A percentile compares a stretch with the other conserved stretches of the same genome.
phyloP scores from a whole-genome alignment of 1,140 invertebrate genomes.

The Holcopasites calliopsidis region DNA sequence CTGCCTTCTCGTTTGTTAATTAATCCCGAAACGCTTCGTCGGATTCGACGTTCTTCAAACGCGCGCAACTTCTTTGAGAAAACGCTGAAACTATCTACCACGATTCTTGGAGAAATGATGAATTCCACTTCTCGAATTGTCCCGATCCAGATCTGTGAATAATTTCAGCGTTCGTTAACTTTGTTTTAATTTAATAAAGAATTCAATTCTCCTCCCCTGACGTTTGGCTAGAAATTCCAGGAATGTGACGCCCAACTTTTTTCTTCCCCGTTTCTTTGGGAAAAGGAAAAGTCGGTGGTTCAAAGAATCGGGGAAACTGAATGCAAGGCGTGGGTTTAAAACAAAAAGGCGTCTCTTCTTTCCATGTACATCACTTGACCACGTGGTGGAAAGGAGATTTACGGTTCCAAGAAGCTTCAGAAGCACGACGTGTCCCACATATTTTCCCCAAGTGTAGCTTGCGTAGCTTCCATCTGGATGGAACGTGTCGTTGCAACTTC shows the following conservation, averaged over 20 bases:
- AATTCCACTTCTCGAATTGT: no score
- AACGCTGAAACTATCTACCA: background rate
- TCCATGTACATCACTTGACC: no score
- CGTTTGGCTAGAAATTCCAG: no score
- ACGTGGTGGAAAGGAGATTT: constrained; percentile 1
- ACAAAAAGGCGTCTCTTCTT: no score
- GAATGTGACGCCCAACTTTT: no score
- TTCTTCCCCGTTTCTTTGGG: no score
- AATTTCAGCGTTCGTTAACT: no score
- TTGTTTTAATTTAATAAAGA: no score
- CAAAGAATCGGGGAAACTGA: constrained; percentile 21
- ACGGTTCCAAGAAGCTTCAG: background rate
- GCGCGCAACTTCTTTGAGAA: background rate
- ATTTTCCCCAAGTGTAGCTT: background rate
- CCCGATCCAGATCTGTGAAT: no score
- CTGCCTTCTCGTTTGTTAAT: constrained; percentile 34
- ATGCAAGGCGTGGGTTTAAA: background rate
- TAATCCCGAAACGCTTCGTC: constrained; percentile 19
- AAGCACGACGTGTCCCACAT: constrained; percentile 3
- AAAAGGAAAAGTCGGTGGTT: no score
- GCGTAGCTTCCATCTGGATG: constrained; percentile 12
- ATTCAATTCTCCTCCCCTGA: no score
- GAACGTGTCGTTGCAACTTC: constrained; percentile 3
- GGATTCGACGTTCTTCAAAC: background rate
- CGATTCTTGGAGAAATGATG: background rate